Base-by-base conservation (phyloP, 2,113 vertebrate species). In the Caranx ignobilis region DNA sequence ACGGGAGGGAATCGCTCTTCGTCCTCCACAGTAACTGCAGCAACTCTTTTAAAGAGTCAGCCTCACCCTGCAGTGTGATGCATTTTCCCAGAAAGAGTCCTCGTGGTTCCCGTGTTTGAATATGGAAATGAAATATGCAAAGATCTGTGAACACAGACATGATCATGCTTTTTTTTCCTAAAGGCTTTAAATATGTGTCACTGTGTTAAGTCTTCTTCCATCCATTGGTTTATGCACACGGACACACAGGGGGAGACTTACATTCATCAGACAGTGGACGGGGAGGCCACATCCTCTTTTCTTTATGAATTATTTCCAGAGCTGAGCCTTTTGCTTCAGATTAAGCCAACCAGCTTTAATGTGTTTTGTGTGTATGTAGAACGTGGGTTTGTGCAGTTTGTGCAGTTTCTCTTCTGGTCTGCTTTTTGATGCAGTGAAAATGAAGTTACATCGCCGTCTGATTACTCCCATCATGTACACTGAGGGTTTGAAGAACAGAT, bases 221-320 rank as follows among this genome's bases (percentile, higher is more conserved):
- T 60, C 26, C 45, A 18, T 60, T 6, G 32, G 39, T 50, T 52
- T 43, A 52, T 18, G 26, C 16, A 41, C 10, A 26, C 13, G 70
- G 35, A 71, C 12, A 69, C 75, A 54, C 3, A n/a, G 57, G 43
- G 39, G 75, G 4, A 67, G 13, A 19, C 32, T 37, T 64, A 35
- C 15, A 37, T 77, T 68, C 63, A 75, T 60, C 26, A 61, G 71
- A 73, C 72, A 32, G 56, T 18, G 26, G 31, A 45, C 50, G 74
- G 16, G 47, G 77, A 81, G 64, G 48, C 54, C 26, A 66, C 48
- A 62, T 80, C 78, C 48, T 78, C 82, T 81, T 81, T 85, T 78
- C 81, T 85, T 84, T 76, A 84, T 89, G 57, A 81, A 87, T 90
- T 80, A 91, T 87, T 88, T 88, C 82, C 87, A 81, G 79, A 79